Percentiles rank a stretch among this genome's conserved stretches.
Conservation (phyloP, 2,113 vertebrate genomes). For the Pachyramphus minor region DNA sequence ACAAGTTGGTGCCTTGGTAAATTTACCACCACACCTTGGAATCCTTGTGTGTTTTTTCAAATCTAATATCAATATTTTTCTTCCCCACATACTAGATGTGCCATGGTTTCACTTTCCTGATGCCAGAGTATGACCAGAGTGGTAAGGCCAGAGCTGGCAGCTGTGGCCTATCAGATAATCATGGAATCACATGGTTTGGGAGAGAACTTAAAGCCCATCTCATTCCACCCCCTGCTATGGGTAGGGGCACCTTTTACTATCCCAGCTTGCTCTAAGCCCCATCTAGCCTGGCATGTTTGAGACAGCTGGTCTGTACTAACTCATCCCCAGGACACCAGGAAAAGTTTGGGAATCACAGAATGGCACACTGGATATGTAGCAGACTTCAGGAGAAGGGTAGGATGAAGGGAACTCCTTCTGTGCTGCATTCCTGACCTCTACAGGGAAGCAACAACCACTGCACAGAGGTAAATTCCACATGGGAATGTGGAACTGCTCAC, state of each 20-base stretch:
- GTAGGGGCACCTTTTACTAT: background rate
- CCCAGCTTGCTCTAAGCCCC: background rate
- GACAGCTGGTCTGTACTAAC: background rate
- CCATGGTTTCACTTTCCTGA: background rate
- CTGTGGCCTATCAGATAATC: background rate
- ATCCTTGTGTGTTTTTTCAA: background rate
- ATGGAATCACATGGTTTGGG: background rate
- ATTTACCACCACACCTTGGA: rapidly evolving
- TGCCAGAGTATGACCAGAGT: background rate
- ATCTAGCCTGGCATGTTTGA: background rate
- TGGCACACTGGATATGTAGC: rapidly evolving
- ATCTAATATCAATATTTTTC: background rate
- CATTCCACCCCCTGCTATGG: background rate
- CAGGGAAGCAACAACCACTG: constrained; percentile 29
- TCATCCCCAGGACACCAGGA: background rate
- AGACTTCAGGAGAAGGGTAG: background rate
- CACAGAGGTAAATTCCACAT: background rate
- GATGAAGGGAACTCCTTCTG: background rate
- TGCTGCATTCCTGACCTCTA: constrained; percentile 53
- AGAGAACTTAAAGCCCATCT: background rate
- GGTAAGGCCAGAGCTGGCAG: background rate
- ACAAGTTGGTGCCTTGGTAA: background rate
- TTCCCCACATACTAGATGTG: rapidly evolving
- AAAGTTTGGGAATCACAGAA: background rate
- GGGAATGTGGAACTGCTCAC: background rate